These are phyloP conservation scores for Eustalomyia histrio DNA, from an alignment of 2,888 invertebrate genomes.

Conservation along the genomic window DNA sequence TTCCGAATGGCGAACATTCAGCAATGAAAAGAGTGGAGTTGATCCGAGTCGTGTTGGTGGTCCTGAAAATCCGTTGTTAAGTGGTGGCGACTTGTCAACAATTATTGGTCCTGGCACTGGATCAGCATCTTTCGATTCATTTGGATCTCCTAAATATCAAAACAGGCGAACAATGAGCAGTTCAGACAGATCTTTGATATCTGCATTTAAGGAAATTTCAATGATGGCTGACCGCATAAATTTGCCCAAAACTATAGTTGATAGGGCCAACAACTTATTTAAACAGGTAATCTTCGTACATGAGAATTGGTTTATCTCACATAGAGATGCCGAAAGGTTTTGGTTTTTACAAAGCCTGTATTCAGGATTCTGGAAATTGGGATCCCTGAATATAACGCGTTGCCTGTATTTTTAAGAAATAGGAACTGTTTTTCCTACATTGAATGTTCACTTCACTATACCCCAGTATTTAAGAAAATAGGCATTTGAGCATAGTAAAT, in stretches of 20 bases:
- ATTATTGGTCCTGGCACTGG: constrained; percentile 90
- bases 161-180: constrained; percentile 92
- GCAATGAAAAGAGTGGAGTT: constrained; percentile 97
- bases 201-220: constrained; percentile 97
- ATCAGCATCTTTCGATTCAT: constrained; percentile 93
- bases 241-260: constrained; percentile 97
- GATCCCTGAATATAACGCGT: too few relatives aligned
- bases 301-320: too few relatives aligned
- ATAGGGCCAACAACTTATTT: constrained; percentile 96
- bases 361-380: too few relatives aligned
- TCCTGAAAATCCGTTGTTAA: constrained; percentile 97
- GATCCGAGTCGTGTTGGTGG: constrained; percentile 99
- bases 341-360: too few relatives aligned
- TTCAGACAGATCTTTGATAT: constrained; percentile 95
- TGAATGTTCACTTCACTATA: too few relatives aligned
- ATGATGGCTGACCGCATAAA: constrained; percentile 99
- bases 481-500: too few relatives aligned
- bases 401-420: too few relatives aligned
- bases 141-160: constrained; percentile 89
- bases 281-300: constrained; percentile 86
- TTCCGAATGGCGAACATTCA: constrained; percentile 99
- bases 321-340: too few relatives aligned
- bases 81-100: constrained; percentile 97
- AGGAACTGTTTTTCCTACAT: too few relatives aligned
- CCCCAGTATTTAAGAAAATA: too few relatives aligned